These are phyloP conservation scores for Arctopsyche grandis DNA, from an alignment of 1,140 invertebrate species.

Conservation along the genomic window DNA sequence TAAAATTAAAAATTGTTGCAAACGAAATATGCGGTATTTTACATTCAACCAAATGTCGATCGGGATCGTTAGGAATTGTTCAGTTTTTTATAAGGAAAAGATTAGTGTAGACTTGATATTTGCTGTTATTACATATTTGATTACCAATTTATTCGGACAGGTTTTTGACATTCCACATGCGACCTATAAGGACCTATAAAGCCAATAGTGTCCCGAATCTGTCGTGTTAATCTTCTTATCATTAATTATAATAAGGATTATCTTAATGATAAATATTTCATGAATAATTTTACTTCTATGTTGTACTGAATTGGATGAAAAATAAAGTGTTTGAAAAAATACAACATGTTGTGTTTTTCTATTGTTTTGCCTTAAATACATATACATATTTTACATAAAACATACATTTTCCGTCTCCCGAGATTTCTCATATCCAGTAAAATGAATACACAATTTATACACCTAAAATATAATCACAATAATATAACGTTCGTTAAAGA, in stretches of 20 bases:
- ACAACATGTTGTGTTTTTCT: conserved; percentile 20
- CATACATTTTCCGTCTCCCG: too few species aligned
- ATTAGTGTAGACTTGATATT: conserved; percentile 48
- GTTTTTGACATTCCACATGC: conserved; percentile 50
- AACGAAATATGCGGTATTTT: background rate
- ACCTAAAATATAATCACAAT: too few species aligned
- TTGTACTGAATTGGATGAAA: conserved; percentile 56
- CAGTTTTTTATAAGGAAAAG: conserved; percentile 46
- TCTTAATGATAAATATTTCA: conserved; percentile 51
- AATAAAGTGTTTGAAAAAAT: conserved; percentile 55
- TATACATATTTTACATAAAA: too few species aligned
- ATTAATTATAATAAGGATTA: conserved; percentile 54
- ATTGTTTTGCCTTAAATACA: too few species aligned
- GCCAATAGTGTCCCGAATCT: conserved; percentile 38
- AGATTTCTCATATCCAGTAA: too few species aligned
- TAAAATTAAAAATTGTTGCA: conserved; percentile 4
- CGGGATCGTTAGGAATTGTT: conserved; percentile 40
- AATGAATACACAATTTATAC: too few species aligned
- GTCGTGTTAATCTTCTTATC: conserved; percentile 51
- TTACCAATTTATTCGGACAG: conserved; percentile 46
- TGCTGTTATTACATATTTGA: conserved; percentile 50
- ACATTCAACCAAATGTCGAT: background rate
- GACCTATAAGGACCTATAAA: conserved; percentile 16
- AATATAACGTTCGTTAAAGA: too few species aligned
- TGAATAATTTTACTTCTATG: conserved; percentile 56